Evolutionary conservation across 1,140 invertebrate genomes (phyloP).

Genomic region (Batillaria attramentaria): DNA sequence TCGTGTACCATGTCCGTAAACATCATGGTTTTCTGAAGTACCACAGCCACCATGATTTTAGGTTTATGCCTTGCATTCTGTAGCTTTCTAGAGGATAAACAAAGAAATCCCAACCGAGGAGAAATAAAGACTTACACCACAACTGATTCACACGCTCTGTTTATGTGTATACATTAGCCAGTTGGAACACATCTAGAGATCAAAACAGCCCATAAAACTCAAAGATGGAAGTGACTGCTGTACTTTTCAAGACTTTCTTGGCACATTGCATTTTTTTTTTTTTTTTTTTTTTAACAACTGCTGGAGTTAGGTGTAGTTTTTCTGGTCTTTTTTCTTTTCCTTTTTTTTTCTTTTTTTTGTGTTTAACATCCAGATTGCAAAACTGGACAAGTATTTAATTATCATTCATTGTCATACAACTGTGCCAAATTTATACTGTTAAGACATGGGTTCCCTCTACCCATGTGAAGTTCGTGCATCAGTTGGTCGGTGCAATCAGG

Average conservation of each 20-base stretch:
- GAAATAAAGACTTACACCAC: neutral
- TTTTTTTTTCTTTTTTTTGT: neutral
- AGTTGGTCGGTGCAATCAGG: neutral
- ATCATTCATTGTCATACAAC: neutral
- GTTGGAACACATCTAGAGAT: neutral
- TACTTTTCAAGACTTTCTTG: neutral
- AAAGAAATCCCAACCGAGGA: too few relatives aligned
- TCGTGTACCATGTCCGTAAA: too few relatives aligned
- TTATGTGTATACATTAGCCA: neutral
- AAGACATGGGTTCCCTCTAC: too few relatives aligned
- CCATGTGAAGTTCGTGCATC: neutral
- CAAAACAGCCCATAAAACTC: too few relatives aligned
- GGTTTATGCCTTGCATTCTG: too few relatives aligned
- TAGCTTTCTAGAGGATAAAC: too few relatives aligned
- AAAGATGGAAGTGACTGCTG: too few relatives aligned
- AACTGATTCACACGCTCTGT: neutral
- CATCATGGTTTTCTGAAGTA: too few relatives aligned
- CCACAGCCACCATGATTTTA: too few relatives aligned
- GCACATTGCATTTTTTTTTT: neutral
- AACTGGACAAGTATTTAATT: too few relatives aligned
- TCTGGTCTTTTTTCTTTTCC: neutral
- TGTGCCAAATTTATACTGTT: neutral
- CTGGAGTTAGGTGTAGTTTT: neutral
- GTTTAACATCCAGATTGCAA: too few relatives aligned
- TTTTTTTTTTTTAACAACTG: neutral